Evolutionary conservation across 1,140 invertebrate species (phyloP).

Genomic region (Plutomurus gul): DNA sequence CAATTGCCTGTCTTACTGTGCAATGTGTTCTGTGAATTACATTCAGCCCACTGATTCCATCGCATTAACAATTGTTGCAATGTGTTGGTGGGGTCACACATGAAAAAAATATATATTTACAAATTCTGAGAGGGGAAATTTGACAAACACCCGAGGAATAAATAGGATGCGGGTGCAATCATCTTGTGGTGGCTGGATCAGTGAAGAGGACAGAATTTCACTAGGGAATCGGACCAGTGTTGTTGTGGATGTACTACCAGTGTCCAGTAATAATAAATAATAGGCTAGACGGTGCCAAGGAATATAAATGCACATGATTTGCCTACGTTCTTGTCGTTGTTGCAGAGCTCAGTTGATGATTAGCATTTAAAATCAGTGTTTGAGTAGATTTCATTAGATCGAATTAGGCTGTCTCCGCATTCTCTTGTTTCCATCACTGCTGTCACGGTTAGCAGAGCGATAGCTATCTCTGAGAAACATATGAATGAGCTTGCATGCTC

Average conservation of each 20-base stretch:
- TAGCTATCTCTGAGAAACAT: constrained; percentile 5
- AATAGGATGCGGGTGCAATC: background rate
- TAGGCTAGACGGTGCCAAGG: too few species aligned
- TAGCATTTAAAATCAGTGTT: background rate
- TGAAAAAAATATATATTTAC: too few species aligned
- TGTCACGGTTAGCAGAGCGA: background rate
- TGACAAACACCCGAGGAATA: too few species aligned
- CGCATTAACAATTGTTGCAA: too few species aligned
- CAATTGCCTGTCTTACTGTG: too few species aligned
- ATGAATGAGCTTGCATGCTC: background rate
- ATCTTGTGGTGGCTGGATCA: background rate
- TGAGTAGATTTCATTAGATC: background rate
- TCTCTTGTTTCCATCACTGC: constrained; percentile 14
- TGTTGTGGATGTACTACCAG: too few species aligned
- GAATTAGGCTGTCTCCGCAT: constrained; percentile 8
- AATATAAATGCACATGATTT: background rate
- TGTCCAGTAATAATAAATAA: background rate
- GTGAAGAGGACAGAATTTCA: too few species aligned
- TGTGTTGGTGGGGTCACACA: too few species aligned
- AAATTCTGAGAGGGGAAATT: too few species aligned
- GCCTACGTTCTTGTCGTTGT: background rate
- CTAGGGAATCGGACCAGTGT: too few species aligned
- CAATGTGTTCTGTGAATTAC: too few species aligned
- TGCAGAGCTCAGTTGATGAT: background rate
- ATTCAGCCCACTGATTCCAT: too few species aligned